Conservation (phyloP, 1,140 invertebrate genomes). For the Polypedilum pembai region DNA sequence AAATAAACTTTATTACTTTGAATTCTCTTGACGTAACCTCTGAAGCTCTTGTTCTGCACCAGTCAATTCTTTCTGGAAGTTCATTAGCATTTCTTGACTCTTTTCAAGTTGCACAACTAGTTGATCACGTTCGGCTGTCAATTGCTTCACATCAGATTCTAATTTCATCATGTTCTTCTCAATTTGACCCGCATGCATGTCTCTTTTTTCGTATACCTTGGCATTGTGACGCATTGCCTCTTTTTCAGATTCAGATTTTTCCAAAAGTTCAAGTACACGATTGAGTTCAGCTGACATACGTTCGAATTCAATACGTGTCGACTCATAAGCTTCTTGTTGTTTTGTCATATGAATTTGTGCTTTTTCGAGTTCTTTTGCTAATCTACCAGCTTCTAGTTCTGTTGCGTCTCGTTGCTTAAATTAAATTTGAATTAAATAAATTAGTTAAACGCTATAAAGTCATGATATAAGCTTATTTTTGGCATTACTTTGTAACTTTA, state of each 20-base stretch:
- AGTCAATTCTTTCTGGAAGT: slow-evolving; percentile 83
- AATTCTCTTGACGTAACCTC: slow-evolving; percentile 70
- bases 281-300: slow-evolving; percentile 70
- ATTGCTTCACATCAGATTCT: slow-evolving; percentile 73
- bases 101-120: slow-evolving; percentile 82
- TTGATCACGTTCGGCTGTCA: slow-evolving; percentile 78
- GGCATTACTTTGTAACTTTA: too few relatives aligned
- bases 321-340: slow-evolving; percentile 70
- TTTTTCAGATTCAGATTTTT: slow-evolving; percentile 62
- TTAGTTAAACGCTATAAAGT: slow-evolving; percentile 37
- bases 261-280: slow-evolving; percentile 66
- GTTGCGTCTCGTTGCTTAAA: slow-evolving; percentile 66
- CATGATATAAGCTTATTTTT: too few relatives aligned
- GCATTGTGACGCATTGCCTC: slow-evolving; percentile 59
- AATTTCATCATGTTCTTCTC: slow-evolving; percentile 76
- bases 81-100: slow-evolving; percentile 84
- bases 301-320: slow-evolving; percentile 73
- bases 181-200: slow-evolving; percentile 71
- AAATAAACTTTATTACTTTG: slow-evolving; percentile 42
- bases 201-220: slow-evolving; percentile 65
- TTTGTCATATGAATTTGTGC: slow-evolving; percentile 71
- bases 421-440: slow-evolving; percentile 32
- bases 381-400: slow-evolving; percentile 72
- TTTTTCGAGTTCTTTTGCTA: slow-evolving; percentile 81
- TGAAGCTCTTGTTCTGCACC: slow-evolving; percentile 73